A percentile compares a stretch with the other conserved stretches of the same genome.
Evolutionary conservation across 2,888 invertebrate genomes (phyloP).

Genomic region (Athalia cordata): DNA sequence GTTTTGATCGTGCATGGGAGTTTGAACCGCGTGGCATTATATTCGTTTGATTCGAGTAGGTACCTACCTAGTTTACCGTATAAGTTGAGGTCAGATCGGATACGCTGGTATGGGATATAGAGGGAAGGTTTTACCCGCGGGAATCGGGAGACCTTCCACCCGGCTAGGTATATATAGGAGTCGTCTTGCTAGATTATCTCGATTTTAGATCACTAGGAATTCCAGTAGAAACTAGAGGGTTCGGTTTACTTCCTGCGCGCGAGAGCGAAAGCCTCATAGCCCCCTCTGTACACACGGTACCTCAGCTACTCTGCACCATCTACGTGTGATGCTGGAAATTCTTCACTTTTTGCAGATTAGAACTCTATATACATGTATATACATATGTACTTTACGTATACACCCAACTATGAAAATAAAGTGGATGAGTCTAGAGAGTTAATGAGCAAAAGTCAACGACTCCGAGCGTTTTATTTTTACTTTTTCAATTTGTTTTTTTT

Average conservation of each 20-base stretch:
- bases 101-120: conserved; percentile 11
- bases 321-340: conserved; percentile 13
- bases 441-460: no score
- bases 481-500: no score
- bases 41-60: conserved; percentile 31
- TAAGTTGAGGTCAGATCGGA: conserved; percentile 40
- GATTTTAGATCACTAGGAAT: conserved; percentile 56
- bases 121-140: conserved; percentile 2
- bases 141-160: conserved; percentile 19
- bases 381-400: no score
- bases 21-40: conserved; percentile 15
- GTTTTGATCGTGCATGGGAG: conserved; percentile 4
- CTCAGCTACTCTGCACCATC: neutral
- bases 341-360: neutral
- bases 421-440: no score
- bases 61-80: neutral
- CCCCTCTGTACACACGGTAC: neutral
- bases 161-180: neutral
- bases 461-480: no score
- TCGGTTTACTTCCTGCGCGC: conserved; percentile 22
- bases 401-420: no score
- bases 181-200: conserved; percentile 49
- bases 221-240: conserved; percentile 29
- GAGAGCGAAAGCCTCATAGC: neutral
- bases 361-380: no score